Evolutionary conservation across 2,797 vertebrate genomes (phyloP), one percentile per base, ranked within the genome.

Genomic region (Choloepus didactylus): DNA sequence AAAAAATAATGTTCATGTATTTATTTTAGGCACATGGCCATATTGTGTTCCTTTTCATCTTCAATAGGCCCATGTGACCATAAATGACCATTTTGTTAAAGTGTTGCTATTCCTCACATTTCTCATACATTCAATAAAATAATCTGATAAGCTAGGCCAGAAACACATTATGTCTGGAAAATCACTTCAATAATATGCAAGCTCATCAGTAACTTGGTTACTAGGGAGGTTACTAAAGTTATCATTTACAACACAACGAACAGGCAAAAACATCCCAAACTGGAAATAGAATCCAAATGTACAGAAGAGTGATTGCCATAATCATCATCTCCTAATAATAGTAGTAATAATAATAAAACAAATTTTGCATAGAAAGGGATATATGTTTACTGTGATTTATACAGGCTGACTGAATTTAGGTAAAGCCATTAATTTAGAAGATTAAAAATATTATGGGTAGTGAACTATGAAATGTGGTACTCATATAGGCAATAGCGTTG

Each of bases 401-500:
- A 80, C 10, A 90, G 69, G 46, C 35, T 92, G 51, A 29, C 60
- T 95, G 59, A 96, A 94, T 87, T 96, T 96, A 88, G 73, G 93
- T 83, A 91, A 95, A 97, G 89, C 51, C 84, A 91, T 97, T 97
- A 96, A 92, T 92, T 97, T 91, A 75, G 91, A 76, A 96, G 92
- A 95, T 95, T 96, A 97, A 96, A 96, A 96, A 56, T 60, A 94
- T 95, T 88, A 86, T 60, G 69, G 38, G 76, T 90, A 96, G 72
- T 93, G 90, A 97, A 94, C 93, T 97, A 95, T 94, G 86, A 97
- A 96, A 97, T 92, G 87, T 35, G 31, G 54, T 96, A 95, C 90
- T 90, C 21, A 49, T 87, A 86, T 94, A 93, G 60, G 82, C 75
- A 95, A 59, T 62, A 60, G 27, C 35, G 85, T 80, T 80, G 77